A percentile compares a stretch with the other conserved stretches of the same genome.
phyloP scores from a whole-genome alignment of 2,113 vertebrate species.

The Pandion haliaetus region DNA sequence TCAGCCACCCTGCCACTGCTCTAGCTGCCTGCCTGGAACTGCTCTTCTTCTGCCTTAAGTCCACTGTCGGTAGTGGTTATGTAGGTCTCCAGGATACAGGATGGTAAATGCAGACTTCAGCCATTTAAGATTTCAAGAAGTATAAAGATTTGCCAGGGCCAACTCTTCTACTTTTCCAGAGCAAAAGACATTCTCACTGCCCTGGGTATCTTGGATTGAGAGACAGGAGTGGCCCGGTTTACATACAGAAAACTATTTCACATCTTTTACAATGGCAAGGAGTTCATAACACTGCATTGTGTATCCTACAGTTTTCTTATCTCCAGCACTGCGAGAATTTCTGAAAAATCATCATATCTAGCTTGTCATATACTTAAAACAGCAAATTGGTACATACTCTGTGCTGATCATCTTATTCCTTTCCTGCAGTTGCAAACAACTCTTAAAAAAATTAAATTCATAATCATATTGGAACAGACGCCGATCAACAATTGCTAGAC shows the following conservation, averaged over 20 bases:
- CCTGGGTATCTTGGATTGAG: background rate
- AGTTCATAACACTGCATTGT: background rate
- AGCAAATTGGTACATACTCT: background rate
- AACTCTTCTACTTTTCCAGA: background rate
- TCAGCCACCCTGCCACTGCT: background rate
- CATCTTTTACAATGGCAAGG: background rate
- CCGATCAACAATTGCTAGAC: background rate
- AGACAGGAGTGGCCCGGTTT: background rate
- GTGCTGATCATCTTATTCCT: background rate
- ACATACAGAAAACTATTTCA: background rate
- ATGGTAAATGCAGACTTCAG: background rate
- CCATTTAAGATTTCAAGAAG: background rate
- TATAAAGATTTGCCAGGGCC: background rate
- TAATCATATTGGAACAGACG: background rate
- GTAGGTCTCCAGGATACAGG: background rate
- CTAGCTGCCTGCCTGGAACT: background rate
- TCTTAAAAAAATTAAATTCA: background rate
- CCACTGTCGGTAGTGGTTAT: accelerated
- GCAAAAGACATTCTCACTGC: background rate
- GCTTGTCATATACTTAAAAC: background rate
- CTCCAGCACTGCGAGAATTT: background rate
- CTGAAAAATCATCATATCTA: conserved; percentile 1
- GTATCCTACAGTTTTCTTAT: background rate
- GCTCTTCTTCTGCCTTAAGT: background rate
- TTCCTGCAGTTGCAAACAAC: background rate